phyloP scores from a whole-genome alignment of 2,113 vertebrate species.

The Passer montanus region DNA sequence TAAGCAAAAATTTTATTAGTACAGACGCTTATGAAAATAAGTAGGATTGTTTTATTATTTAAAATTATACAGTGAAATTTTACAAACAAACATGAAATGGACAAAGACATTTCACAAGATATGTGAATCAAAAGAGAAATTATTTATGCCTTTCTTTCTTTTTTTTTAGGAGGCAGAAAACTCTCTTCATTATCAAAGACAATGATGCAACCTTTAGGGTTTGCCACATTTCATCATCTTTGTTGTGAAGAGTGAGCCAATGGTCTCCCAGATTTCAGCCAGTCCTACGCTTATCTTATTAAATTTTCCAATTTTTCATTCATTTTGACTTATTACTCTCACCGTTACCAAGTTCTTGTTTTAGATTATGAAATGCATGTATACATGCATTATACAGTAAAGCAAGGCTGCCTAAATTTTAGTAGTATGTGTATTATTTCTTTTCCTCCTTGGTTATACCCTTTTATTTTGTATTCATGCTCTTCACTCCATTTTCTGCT shows the following conservation, averaged over 20 bases:
- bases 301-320: neutral
- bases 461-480: neutral
- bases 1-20: slow-evolving; percentile 72
- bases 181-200: neutral
- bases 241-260: neutral
- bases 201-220: neutral
- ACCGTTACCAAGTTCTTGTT: neutral
- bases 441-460: neutral
- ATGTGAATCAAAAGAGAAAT: neutral
- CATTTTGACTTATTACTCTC: neutral
- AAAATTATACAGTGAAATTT: slow-evolving; percentile 31
- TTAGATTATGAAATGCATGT: neutral
- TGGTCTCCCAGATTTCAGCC: neutral
- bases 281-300: neutral
- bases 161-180: neutral
- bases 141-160: neutral
- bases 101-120: neutral
- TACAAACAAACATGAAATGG: slow-evolving; percentile 23
- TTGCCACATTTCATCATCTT: neutral
- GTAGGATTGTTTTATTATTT: slow-evolving; percentile 64
- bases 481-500: neutral
- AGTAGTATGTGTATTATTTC: neutral
- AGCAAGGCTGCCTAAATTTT: neutral
- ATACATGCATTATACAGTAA: neutral
- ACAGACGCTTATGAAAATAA: slow-evolving; percentile 74